Percentiles rank a stretch among this genome's conserved stretches.
Conservation (phyloP, 1,140 invertebrate genomes). For the Ptiloglossa arizonensis region DNA sequence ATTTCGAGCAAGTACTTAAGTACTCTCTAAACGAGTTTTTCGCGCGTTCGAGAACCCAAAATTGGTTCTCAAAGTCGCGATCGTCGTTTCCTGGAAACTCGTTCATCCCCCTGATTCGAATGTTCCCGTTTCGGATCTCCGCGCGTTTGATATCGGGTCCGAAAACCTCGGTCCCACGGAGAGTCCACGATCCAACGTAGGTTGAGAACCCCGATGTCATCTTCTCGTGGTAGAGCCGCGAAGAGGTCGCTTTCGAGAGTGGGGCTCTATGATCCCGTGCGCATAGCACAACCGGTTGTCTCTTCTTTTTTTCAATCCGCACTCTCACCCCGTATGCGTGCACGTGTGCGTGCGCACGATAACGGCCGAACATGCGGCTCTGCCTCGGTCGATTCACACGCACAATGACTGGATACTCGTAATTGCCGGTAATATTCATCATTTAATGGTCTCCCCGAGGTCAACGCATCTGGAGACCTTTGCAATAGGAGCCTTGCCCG, state of each 20-base stretch:
- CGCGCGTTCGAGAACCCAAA: no score
- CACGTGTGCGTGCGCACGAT: conserved; percentile 57
- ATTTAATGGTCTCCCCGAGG: conserved; percentile 45
- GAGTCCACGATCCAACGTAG: neutral
- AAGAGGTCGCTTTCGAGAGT: conserved; percentile 76
- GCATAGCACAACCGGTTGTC: conserved; percentile 79
- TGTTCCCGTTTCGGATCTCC: no score
- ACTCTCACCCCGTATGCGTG: conserved; percentile 69
- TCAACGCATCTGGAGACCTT: conserved; percentile 48
- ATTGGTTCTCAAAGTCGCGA: no score
- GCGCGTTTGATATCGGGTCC: no score
- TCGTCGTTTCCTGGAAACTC: no score
- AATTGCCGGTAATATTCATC: conserved; percentile 64
- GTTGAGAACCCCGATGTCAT: conserved; percentile 79
- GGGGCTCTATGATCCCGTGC: conserved; percentile 76
- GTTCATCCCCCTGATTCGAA: no score
- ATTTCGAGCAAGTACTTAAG: no score
- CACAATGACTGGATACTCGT: conserved; percentile 71
- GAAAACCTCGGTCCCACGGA: neutral
- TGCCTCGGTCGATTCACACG: conserved; percentile 67
- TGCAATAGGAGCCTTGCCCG: conserved; percentile 25
- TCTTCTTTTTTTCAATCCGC: conserved; percentile 75
- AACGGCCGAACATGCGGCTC: conserved; percentile 48
- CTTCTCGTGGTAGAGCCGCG: conserved; percentile 69
- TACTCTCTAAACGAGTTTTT: no score